Base-by-base conservation (phyloP, 1,140 invertebrate genomes). In the Scaptodrosophila lebanonensis region DNA sequence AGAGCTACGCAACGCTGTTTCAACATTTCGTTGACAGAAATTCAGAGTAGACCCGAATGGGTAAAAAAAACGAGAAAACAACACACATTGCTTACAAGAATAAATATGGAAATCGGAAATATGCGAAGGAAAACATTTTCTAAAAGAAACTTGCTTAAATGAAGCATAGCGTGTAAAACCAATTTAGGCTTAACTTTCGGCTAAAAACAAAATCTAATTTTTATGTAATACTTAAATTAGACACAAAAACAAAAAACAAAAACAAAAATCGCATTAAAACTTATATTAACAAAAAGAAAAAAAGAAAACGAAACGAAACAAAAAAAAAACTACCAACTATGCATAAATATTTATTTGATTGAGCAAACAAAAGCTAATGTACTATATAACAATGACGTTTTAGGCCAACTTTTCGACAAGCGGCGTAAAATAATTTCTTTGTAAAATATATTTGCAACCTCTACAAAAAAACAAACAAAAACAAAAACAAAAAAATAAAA, bases 381-480 rank as follows among this genome's bases (percentile, higher is more conserved):
- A 25, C 3, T n/a, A 25, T 4, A 25, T 25, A 25, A 25, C 54
- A 66, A 58, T 44, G 45, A 68, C 49, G 51, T 69, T 79, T 79
- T 82, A 82, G 73, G 73, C 73, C 69, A 30, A 73, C 69, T 65
- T 79, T 79, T 82, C 57, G 73, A 69, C 66, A 69, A 66, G 51
- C 59, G 73, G 72, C 72, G 63, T 72, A 77, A 69, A 82, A 79
- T 79, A 79, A 79, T 79, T 79, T 79, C 73, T 79, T 79, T 79
- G 73, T 82, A 82, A 77, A 76, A 69, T 62, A 69, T 44, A 47
- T 75, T 69, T 64, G 59, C 59, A 72, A 62, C 3, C 3, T 29
- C 2, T 25, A 5, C 11, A 45, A 44, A 44, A 44, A 22, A 9
- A 5, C 27, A 44, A 6, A n/a, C n/a, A n/a, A n/a, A n/a, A n/a